Evolutionary conservation across 2,113 vertebrate genomes (phyloP).

Genomic region (Colaptes auratus): DNA sequence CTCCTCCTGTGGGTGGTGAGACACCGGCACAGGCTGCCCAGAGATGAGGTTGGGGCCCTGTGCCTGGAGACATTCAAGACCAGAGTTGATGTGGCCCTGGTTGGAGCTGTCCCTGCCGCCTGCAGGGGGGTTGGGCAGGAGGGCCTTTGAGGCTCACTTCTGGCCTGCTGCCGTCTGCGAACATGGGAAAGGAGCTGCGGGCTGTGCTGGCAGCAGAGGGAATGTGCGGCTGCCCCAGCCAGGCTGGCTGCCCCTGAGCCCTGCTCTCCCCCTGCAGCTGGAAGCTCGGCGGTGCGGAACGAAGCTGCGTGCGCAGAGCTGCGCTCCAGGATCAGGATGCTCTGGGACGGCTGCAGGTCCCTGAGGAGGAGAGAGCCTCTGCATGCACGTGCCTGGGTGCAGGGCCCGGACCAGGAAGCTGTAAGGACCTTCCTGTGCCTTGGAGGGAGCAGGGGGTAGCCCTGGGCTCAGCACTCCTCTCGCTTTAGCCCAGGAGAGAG

Average conservation of each 20-base stretch:
- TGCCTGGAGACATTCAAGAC: too few relatives aligned
- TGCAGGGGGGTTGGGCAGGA: too few relatives aligned
- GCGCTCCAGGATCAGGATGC: conserved; percentile 77
- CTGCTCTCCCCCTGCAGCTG: conserved; percentile 73
- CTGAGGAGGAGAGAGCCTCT: conserved; percentile 81
- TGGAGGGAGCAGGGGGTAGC: background rate
- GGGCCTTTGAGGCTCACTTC: too few relatives aligned
- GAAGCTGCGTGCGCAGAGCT: conserved; percentile 76
- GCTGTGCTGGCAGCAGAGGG: background rate
- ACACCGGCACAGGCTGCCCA: too few relatives aligned
- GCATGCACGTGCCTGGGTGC: conserved; percentile 74
- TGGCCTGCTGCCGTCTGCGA: too few relatives aligned
- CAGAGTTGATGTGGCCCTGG: too few relatives aligned
- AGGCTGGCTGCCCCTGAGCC: background rate
- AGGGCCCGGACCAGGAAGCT: conserved; percentile 79
- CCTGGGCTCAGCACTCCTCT: accelerated
- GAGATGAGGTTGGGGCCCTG: too few relatives aligned
- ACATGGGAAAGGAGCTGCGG: accelerated
- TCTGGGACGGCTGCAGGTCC: conserved; percentile 89
- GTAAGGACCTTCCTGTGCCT: conserved; percentile 70
- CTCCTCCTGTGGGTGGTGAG: too few relatives aligned
- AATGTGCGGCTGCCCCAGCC: accelerated
- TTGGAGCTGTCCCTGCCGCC: too few relatives aligned
- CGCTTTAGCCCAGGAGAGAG: background rate
- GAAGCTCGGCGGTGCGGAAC: conserved; percentile 79